Percentiles rank a stretch among this genome's conserved stretches.
Evolutionary conservation across 35 echinoderm and acorn worm species (phyloP).

Genomic region (Hemicentrotus pulcherrimus): DNA sequence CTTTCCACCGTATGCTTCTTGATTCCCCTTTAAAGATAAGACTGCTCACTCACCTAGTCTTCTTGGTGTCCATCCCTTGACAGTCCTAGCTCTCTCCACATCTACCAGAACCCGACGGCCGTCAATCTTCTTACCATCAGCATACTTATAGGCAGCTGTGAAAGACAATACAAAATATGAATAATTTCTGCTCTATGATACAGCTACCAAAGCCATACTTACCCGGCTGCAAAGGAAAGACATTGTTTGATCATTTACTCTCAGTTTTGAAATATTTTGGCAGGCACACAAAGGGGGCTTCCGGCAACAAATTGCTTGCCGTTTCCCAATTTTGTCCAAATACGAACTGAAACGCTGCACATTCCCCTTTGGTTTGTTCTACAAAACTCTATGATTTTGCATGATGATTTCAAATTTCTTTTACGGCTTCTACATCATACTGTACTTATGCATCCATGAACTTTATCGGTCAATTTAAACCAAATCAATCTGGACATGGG

Average conservation of each 20-base stretch:
- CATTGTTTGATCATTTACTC: neutral
- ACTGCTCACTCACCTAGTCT: conserved; percentile 73
- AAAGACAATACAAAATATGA: neutral
- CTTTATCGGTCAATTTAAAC: too few relatives aligned
- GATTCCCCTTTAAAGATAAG: too few relatives aligned
- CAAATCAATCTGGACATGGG: too few relatives aligned
- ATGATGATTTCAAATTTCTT: too few relatives aligned
- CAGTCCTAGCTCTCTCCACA: conserved; percentile 88
- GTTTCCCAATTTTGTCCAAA: too few relatives aligned
- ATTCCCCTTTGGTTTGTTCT: too few relatives aligned
- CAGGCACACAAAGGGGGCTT: neutral
- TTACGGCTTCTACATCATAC: too few relatives aligned
- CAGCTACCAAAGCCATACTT: neutral
- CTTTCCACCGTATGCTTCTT: too few relatives aligned
- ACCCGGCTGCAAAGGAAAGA: neutral
- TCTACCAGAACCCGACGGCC: conserved; percentile 84
- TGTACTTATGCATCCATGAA: too few relatives aligned
- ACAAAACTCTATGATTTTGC: too few relatives aligned
- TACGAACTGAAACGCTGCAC: too few relatives aligned
- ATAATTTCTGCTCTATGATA: neutral
- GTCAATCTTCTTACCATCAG: conserved; percentile 99
- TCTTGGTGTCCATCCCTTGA: conserved; percentile 96
- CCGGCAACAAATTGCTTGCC: neutral
- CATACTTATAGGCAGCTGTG: conserved; percentile 94
- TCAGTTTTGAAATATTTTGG: neutral